Evolutionary conservation across 2,113 vertebrate genomes (phyloP), one percentile per base, ranked within the genome.

Genomic region (Phaethon lepturus): DNA sequence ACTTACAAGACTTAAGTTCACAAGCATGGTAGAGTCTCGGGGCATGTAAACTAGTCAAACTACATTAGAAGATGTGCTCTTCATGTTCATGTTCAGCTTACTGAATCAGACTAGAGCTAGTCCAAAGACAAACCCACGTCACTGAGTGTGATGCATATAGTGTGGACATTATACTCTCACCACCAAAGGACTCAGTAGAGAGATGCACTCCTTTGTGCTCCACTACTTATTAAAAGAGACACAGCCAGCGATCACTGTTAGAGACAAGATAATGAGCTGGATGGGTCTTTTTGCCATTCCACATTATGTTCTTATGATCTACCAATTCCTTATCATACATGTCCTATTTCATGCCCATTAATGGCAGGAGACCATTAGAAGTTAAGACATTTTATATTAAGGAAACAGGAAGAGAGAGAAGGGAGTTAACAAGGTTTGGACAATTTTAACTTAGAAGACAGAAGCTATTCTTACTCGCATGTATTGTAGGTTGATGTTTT

Each of bases 401-500:
- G 25, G 38, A 90, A 95, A 64, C 44, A 7, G 18, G 60, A 93
- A 94, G 77, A 74, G 38, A 97, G 26, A 91, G 17, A 95, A 64
- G 45, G 73, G 33, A 53, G 49, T 35, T 44, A 47, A 33, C 67
- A 81, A 67, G 73, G 38, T 9, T 63, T n/a, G 85, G 77, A 38
- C 17, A 72, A 50, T 47, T 86, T 89, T 76, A 38, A 47, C 40
- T 67, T 58, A 45, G 22, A 79, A 95, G 67, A 29, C 24, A 95
- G 58, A 76, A 9, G 13, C 17, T 69, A 4, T 15, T 35, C 78
- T 95, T 96, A 99, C 99, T 99, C 96, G 99, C 99, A 99, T 98
- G 92, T 99, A 99, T 82, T 99, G 99, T 71, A 99, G 98, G 77
- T 99, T 99, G 93, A 97, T 58, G 38, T 99, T 99, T 98, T 98